A percentile compares a stretch with the other conserved stretches of the same genome.
Conservation (phyloP, 2,797 vertebrate species). For the Tapera naevia region DNA sequence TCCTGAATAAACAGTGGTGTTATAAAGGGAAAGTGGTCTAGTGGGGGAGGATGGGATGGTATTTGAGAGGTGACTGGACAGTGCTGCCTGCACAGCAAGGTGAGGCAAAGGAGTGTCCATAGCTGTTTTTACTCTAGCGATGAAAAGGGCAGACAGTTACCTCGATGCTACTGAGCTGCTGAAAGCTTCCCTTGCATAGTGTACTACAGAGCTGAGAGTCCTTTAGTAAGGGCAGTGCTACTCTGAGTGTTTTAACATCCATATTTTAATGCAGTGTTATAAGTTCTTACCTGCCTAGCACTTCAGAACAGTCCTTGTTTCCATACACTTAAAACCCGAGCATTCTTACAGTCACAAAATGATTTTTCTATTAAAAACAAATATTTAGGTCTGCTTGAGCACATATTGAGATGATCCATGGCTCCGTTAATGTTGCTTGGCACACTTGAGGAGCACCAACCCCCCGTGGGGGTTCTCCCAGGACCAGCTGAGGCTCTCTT, state of each 20-base stretch:
- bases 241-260: neutral
- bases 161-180: neutral
- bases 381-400: neutral
- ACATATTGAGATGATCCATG: rapidly evolving
- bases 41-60: neutral
- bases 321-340: neutral
- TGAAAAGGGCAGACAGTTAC: neutral
- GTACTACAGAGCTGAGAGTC: neutral
- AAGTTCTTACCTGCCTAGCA: neutral
- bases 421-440: neutral
- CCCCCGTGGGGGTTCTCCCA: neutral
- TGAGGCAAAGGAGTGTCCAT: neutral
- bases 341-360: neutral
- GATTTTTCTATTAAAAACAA: neutral
- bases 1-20: neutral
- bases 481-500: neutral
- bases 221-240: neutral
- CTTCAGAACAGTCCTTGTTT: neutral
- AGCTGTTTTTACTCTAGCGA: neutral
- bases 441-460: neutral
- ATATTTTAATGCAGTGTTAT: neutral
- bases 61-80: neutral
- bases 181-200: neutral
- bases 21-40: neutral
- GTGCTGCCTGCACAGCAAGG: neutral